Base-by-base conservation (phyloP, 2,797 vertebrate genomes). In the Sebastes trivittatus region DNA sequence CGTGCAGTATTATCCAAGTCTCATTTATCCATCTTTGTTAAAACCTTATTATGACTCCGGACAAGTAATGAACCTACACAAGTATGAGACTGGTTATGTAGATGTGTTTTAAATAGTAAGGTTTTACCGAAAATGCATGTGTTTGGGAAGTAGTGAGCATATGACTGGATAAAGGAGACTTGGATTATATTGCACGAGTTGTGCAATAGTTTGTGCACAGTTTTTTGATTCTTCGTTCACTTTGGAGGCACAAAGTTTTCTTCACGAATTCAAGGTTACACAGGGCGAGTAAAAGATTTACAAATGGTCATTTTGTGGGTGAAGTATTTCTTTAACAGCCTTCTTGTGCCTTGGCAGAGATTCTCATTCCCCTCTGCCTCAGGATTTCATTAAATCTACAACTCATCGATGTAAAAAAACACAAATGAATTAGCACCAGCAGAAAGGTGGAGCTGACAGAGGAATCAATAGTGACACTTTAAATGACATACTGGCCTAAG, bases 391-490 rank as follows among this genome's bases (percentile, higher is more conserved):
- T 88, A 68, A 82, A 69, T 79, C 59, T 83, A 14, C 22, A 42
- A 29, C 23, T 63, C 75, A 64, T 77, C 34, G 30, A 29, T 25
- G 16, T 7, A n/a, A 78, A 20, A 75, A 78, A 75, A 58, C 56
- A 22, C 52, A 70, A 79, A 86, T 62, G 11, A 80, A 80, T 89
- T 82, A 64, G n/a, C 59, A 30, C 29, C 54, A 34, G 38, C 49
- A 20, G 13, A 23, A 71, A 84, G 46, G 5, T 65, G 75, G 64
- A 91, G 77, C 72, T 0, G 65, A 77, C 71, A 46, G 52, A 70
- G 9, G 38, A 85, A 87, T 92, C 87, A 69, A 75, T 83, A 30
- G 18, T 75, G 81, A 75, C 85, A 69, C 72, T 75, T 81, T 60
- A 78, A 87, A 77, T 88, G 61, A 75, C 9, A 38, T 22, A 16